Evolutionary conservation across 2,888 invertebrate genomes (phyloP), one percentile per base, ranked within the genome.

Genomic region (Drosophila austrosaltans): DNA sequence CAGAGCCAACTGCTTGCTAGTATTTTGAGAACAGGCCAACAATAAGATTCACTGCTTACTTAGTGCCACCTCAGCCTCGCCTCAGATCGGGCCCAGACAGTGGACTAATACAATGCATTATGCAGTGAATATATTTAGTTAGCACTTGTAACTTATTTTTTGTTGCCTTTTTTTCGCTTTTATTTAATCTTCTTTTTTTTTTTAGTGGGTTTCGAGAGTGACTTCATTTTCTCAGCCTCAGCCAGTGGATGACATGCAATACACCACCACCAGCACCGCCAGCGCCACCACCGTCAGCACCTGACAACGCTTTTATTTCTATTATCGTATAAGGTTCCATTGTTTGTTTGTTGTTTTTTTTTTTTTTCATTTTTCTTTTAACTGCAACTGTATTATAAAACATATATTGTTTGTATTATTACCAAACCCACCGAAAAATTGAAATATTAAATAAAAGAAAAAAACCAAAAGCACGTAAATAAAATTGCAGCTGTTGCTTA

Each of bases 321-420:
- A 87, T 89, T 83, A 83, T 86, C 84, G 82, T 87, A 81, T 84
- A 89, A 78, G 72, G 85, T 68, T 72, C 87, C 87, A 83, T 83
- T 83, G 83, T 83, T 84, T 7, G 60, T 78, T 65, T 63, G 81
- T 71, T 77, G 78, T 71, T 61, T 60, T 57, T 62, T 56, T 30
- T 12, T 39, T 56, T 16, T 16, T 16, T 16, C 16, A 22, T 20
- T 56, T 82, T 78, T 88, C 78, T 78, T 88, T 76, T 78, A 81
- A 61, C 78, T 87, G 89, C 83, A 83, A 61, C 78, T 89, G 89
- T 81, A 89, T 83, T 87, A 83, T 83, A 83, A 76, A 71, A 78
- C 66, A 68, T 75, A 75, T 64, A 75, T 53, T 22, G 48, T 62
- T 73, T 78, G 5, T 48, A 20, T 20, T 48, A 83, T 87, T 82